A percentile compares a stretch with the other conserved stretches of the same genome.
Conservation (phyloP, 2,797 vertebrate genomes). For the Vespertilio murinus region DNA sequence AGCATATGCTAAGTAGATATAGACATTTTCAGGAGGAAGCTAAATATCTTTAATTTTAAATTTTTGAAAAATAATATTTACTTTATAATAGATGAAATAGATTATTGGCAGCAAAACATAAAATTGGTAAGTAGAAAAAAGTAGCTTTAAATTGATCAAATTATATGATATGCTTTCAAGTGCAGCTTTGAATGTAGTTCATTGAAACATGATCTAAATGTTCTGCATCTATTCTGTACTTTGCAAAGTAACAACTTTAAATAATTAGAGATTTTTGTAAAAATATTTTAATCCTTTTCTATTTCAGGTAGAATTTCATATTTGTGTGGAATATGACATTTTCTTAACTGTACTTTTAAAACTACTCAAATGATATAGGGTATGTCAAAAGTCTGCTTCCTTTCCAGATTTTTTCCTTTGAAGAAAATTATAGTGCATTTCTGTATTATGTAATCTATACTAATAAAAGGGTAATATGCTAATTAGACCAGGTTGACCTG, state of each 20-base stretch:
- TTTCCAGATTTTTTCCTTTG: neutral
- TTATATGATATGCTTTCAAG: neutral
- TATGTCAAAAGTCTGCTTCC: constrained; percentile 17
- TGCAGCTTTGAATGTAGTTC: neutral
- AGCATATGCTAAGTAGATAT: neutral
- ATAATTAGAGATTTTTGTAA: neutral
- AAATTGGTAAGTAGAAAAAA: neutral
- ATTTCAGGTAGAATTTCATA: neutral
- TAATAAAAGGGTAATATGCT: no score
- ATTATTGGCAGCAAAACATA: neutral
- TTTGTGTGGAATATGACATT: neutral
- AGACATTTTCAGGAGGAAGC: neutral
- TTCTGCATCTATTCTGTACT: neutral
- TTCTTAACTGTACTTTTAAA: neutral
- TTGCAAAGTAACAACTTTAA: neutral
- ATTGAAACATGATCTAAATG: neutral
- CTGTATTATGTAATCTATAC: constrained; percentile 52
- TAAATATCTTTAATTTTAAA: neutral
- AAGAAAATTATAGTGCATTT: constrained; percentile 51
- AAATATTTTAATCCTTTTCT: neutral
- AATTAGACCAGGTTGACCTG: no score
- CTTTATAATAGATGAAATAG: neutral
- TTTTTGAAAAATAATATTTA: constrained; percentile 13
- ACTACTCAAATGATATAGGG: neutral
- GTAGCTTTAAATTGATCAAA: neutral